Evolutionary conservation across 2,888 invertebrate species (phyloP).

Genomic region (Priocnemis perturbator): DNA sequence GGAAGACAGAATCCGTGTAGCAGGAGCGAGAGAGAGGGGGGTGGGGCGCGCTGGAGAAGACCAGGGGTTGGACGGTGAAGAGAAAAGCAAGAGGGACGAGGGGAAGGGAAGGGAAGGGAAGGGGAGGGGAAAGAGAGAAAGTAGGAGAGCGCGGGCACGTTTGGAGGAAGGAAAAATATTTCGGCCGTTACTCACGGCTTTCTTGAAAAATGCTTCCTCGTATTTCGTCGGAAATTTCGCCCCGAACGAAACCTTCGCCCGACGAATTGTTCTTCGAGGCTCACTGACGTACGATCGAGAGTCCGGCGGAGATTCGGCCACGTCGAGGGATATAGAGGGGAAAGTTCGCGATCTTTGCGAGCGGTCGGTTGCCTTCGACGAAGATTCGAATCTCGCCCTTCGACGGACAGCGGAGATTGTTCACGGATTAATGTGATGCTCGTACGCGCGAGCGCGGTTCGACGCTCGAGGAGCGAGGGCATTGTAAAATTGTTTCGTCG

Average conservation of each 20-base stretch:
- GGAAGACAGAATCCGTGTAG: conserved; percentile 8
- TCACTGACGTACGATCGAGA: conserved; percentile 44
- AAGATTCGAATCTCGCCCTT: too few relatives aligned
- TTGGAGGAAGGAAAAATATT: conserved; percentile 57
- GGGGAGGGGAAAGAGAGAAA: conserved; percentile 38
- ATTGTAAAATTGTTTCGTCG: too few relatives aligned
- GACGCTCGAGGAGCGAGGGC: not conserved
- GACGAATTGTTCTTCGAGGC: conserved; percentile 49
- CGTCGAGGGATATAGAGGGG: not conserved
- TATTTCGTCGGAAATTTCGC: conserved; percentile 48
- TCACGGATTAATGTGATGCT: too few relatives aligned
- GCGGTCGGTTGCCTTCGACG: too few relatives aligned
- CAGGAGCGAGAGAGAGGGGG: conserved; percentile 7
- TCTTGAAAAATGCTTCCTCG: conserved; percentile 46
- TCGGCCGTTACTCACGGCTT: conserved; percentile 55
- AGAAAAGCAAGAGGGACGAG: not conserved
- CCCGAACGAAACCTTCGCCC: conserved; percentile 38
- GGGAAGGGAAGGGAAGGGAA: conserved; percentile 10
- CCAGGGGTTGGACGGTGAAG: conserved; percentile 17
- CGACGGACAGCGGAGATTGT: too few relatives aligned
- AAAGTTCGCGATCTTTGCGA: too few relatives aligned
- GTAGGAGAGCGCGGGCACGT: conserved; percentile 45
- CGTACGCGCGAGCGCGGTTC: too few relatives aligned
- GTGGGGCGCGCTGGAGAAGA: conserved; percentile 16
- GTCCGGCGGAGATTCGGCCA: conserved; percentile 6